Conservation (phyloP, 2,888 invertebrate species). For the Xanthorhoe spadicearia region DNA sequence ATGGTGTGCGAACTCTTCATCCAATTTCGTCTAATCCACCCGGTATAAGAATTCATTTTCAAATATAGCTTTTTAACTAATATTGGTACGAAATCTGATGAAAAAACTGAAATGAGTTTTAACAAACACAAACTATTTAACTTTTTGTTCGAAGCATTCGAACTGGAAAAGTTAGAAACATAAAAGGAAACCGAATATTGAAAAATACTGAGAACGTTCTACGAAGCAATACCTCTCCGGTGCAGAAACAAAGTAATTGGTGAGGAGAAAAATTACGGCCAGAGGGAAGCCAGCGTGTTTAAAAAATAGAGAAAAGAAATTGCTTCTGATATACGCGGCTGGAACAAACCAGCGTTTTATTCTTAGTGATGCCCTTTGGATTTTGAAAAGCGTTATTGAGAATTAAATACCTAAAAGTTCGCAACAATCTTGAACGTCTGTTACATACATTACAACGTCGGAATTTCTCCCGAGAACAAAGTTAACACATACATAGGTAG, state of each 20-base stretch:
- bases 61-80: not conserved
- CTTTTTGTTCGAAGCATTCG: slow-evolving; percentile 31
- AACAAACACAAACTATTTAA: slow-evolving; percentile 11
- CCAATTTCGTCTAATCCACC: slow-evolving; percentile 6
- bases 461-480: slow-evolving; percentile 37
- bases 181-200: slow-evolving; percentile 54
- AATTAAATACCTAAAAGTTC: slow-evolving; percentile 18
- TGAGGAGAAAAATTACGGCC: slow-evolving; percentile 69
- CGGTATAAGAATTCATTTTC: not conserved
- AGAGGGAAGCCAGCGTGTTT: slow-evolving; percentile 59
- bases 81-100: not conserved
- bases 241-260: slow-evolving; percentile 72
- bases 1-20: slow-evolving; percentile 28
- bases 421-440: slow-evolving; percentile 30
- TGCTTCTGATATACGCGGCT: slow-evolving; percentile 58
- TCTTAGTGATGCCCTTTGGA: slow-evolving; percentile 48
- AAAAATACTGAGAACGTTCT: slow-evolving; percentile 54
- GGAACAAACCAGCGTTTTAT: slow-evolving; percentile 58
- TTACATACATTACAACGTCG: slow-evolving; percentile 31
- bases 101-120: not conserved
- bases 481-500: slow-evolving; percentile 51
- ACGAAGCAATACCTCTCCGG: slow-evolving; percentile 58
- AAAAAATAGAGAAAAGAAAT: slow-evolving; percentile 61
- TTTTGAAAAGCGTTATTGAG: slow-evolving; percentile 18
- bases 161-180: slow-evolving; percentile 30